phyloP scores from a whole-genome alignment of 2,888 invertebrate species.

The Halocaridina rubra region DNA sequence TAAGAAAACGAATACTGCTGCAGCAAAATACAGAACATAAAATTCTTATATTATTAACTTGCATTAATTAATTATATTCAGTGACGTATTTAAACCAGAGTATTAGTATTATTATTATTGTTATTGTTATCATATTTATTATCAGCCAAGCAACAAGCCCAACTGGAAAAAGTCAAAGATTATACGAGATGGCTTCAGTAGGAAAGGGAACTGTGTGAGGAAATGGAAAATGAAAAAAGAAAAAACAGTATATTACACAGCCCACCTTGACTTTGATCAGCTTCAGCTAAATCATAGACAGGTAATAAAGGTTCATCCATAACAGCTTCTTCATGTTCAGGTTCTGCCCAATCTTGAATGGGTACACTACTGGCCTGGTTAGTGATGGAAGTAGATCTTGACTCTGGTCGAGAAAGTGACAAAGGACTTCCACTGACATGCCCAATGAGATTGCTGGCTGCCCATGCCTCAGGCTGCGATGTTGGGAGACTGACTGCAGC shows the following conservation, averaged over 20 bases:
- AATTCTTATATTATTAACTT: too few relatives aligned
- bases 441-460: neutral
- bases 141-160: too few relatives aligned
- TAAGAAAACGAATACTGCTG: too few relatives aligned
- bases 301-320: conserved; percentile 41
- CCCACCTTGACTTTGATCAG: conserved; percentile 56
- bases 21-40: too few relatives aligned
- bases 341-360: conserved; percentile 20
- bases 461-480: conserved; percentile 29
- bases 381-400: neutral
- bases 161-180: too few relatives aligned
- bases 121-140: too few relatives aligned
- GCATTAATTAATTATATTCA: too few relatives aligned
- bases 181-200: too few relatives aligned
- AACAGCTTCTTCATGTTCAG: conserved; percentile 37
- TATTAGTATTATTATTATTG: too few relatives aligned
- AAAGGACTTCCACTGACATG: neutral
- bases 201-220: neutral
- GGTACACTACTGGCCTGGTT: neutral
- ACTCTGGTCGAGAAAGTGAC: neutral
- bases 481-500: neutral
- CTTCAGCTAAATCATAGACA: conserved; percentile 55
- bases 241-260: neutral
- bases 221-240: neutral
- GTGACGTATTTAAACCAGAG: too few relatives aligned